Evolutionary conservation across 2,888 invertebrate genomes (phyloP).

Genomic region (Anthophora plumipes): DNA sequence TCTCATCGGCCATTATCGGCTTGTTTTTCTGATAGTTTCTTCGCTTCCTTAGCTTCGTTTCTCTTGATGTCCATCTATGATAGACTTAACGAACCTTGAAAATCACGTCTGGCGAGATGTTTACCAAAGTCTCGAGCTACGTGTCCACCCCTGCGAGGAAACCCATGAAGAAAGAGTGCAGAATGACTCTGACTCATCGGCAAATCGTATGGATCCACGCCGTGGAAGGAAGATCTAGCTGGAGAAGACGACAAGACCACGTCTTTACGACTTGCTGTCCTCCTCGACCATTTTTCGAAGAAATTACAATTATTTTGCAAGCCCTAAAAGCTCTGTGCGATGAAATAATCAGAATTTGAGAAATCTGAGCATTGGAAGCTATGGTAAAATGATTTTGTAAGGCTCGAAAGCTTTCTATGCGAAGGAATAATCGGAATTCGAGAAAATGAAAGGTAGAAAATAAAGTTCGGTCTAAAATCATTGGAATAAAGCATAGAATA

Average conservation of each 20-base stretch:
- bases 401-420: too few relatives aligned
- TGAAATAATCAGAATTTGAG: too few relatives aligned
- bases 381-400: too few relatives aligned
- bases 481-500: too few relatives aligned
- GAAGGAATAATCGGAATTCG: too few relatives aligned
- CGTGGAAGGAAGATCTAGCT: background rate
- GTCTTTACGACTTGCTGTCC: too few relatives aligned
- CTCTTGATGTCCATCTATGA: conserved; percentile 43
- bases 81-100: conserved; percentile 70
- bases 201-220: conserved; percentile 18
- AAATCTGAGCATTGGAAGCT: too few relatives aligned
- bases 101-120: conserved; percentile 68
- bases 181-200: conserved; percentile 33
- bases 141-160: conserved; percentile 25
- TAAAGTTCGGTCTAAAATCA: too few relatives aligned
- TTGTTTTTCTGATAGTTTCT: conserved; percentile 21
- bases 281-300: too few relatives aligned
- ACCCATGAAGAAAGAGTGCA: background rate
- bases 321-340: too few relatives aligned
- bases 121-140: conserved; percentile 50
- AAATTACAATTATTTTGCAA: too few relatives aligned
- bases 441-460: too few relatives aligned
- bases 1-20: background rate
- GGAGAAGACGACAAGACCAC: background rate
- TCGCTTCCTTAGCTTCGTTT: conserved; percentile 37